Percentiles rank a stretch among this genome's conserved stretches.
phyloP scores from a whole-genome alignment of 1,140 invertebrate genomes.

The Neodiprion fabricii region DNA sequence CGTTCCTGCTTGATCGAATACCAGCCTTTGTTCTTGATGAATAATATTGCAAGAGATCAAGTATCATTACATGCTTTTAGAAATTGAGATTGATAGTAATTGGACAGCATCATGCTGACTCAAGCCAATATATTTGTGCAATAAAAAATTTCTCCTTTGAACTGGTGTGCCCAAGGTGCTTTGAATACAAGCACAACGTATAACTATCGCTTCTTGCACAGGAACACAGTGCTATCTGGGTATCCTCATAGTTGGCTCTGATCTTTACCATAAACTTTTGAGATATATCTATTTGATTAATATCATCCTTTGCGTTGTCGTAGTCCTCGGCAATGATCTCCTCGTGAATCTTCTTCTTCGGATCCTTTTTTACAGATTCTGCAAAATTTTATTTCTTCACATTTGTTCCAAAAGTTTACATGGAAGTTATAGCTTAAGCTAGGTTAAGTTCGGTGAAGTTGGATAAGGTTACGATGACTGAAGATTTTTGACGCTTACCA shows the following conservation, averaged over 20 bases:
- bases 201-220: too few species aligned
- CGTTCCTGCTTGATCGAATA: too few species aligned
- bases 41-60: too few species aligned
- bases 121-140: too few species aligned
- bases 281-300: slow-evolving; percentile 53
- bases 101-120: too few species aligned
- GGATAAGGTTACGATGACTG: not conserved
- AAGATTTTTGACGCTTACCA: slow-evolving; percentile 43
- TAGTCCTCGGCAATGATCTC: slow-evolving; percentile 92
- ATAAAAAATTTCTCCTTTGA: too few species aligned
- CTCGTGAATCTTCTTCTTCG: slow-evolving; percentile 68
- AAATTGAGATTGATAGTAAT: too few species aligned
- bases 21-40: too few species aligned
- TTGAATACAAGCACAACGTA: too few species aligned
- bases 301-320: slow-evolving; percentile 64
- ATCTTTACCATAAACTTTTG: slow-evolving; percentile 57
- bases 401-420: not conserved
- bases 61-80: too few species aligned
- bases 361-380: slow-evolving; percentile 49
- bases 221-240: too few species aligned
- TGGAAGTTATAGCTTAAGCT: slow-evolving; percentile 10
- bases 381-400: slow-evolving; percentile 35
- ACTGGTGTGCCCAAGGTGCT: too few species aligned
- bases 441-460: slow-evolving; percentile 24
- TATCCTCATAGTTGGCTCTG: slow-evolving; percentile 36